A percentile compares a stretch with the other conserved stretches of the same genome.
phyloP scores from a whole-genome alignment of 2,113 vertebrate species.

The Sigmodon hispidus region DNA sequence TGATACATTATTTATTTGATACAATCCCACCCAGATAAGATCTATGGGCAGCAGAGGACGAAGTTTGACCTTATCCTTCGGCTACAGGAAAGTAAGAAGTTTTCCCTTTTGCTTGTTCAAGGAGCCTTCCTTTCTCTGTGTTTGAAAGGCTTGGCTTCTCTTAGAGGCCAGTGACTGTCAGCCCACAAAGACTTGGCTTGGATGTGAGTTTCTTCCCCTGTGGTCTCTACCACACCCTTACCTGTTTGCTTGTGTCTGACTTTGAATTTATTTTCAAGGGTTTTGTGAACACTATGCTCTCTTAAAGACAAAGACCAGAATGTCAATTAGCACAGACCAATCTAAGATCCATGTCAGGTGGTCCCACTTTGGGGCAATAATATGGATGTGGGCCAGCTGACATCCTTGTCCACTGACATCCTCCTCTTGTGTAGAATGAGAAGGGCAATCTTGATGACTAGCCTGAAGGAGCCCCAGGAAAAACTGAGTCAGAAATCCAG shows the following conservation, averaged over 20 bases:
- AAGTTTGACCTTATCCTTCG: conserved; percentile 78
- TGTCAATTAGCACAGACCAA: neutral
- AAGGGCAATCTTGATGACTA: neutral
- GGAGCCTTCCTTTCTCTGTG: neutral
- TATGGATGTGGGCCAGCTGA: neutral
- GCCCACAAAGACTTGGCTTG: neutral
- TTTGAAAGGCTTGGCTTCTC: neutral
- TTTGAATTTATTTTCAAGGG: conserved; percentile 25
- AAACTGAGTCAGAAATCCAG: neutral
- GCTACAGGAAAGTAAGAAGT: conserved; percentile 47
- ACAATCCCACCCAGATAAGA: conserved; percentile 80
- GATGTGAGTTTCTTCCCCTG: neutral
- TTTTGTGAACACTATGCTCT: conserved; percentile 15
- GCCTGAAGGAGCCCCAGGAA: neutral
- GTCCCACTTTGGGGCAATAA: neutral
- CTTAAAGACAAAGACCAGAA: conserved; percentile 15
- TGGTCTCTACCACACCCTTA: neutral
- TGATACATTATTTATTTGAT: conserved; percentile 86
- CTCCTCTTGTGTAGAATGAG: neutral
- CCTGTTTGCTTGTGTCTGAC: neutral
- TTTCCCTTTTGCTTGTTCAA: conserved; percentile 20
- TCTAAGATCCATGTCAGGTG: neutral
- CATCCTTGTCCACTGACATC: neutral
- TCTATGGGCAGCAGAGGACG: conserved; percentile 78
- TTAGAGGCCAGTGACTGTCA: neutral